Evolutionary conservation across 2,797 vertebrate species (phyloP).

Genomic region (Lagothrix lagotricha): DNA sequence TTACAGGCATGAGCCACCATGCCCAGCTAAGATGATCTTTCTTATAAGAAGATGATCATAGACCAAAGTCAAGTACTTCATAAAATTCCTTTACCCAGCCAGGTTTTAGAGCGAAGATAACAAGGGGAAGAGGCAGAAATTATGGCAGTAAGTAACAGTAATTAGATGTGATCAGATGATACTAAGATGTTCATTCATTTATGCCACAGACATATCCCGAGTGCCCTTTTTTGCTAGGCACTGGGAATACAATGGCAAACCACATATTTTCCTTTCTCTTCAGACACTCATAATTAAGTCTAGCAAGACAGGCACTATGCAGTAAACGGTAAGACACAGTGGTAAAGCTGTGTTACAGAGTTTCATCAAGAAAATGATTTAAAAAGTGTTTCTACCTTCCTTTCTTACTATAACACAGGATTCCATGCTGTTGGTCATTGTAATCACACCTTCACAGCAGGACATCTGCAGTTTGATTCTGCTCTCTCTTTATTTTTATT

Average conservation of each 20-base stretch:
- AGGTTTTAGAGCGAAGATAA: constrained; percentile 6
- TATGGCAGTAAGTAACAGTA: not conserved
- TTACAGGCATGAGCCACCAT: no score
- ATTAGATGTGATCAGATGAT: not conserved
- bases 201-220: not conserved
- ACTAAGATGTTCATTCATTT: not conserved
- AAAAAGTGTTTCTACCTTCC: not conserved
- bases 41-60: not conserved
- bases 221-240: not conserved
- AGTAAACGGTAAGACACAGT: not conserved
- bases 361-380: not conserved
- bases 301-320: not conserved
- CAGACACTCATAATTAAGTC: not conserved
- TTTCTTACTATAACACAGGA: not conserved
- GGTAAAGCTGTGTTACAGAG: not conserved
- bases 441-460: constrained; percentile 1
- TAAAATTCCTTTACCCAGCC: not conserved
- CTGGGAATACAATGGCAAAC: constrained; percentile 31
- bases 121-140: not conserved
- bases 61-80: not conserved
- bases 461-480: not conserved
- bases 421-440: not conserved
- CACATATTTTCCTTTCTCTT: not conserved
- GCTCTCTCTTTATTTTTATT: constrained; percentile 5
- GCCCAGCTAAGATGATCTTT: no score